A percentile compares a stretch with the other conserved stretches of the same genome.
Evolutionary conservation across 1,140 invertebrate species (phyloP).

Genomic region (Drepana arcuata): DNA sequence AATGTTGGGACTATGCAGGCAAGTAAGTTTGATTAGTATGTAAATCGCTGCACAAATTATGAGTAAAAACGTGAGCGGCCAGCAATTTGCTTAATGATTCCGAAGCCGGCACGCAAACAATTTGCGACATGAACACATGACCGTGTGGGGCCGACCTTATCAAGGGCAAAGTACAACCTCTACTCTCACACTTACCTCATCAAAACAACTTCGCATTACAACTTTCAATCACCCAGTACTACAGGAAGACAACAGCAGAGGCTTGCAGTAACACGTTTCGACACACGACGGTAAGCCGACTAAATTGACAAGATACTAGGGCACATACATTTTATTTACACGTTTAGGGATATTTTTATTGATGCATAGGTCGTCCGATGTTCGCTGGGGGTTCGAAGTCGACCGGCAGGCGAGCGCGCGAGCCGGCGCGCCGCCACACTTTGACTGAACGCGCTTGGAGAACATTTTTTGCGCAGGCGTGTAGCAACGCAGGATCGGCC

Average conservation of each 20-base stretch:
- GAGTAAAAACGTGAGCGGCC: no score
- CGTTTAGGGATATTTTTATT: slow-evolving; percentile 48
- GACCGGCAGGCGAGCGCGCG: slow-evolving; percentile 58
- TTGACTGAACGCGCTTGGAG: slow-evolving; percentile 47
- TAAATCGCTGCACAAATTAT: no score
- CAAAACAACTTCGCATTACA: slow-evolving; percentile 51
- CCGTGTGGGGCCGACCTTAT: slow-evolving; percentile 19
- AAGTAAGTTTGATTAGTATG: no score
- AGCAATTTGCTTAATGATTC: no score
- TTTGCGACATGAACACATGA: slow-evolving; percentile 32
- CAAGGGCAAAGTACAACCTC: slow-evolving; percentile 49
- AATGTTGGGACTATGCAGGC: no score
- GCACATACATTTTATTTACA: slow-evolving; percentile 27
- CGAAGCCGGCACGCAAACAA: slow-evolving; percentile 49
- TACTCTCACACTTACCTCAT: slow-evolving; percentile 61
- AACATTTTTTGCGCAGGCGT: slow-evolving; percentile 53
- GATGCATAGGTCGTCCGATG: slow-evolving; percentile 31
- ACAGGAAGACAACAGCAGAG: slow-evolving; percentile 52
- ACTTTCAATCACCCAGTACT: slow-evolving; percentile 36
- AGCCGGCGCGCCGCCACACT: slow-evolving; percentile 63
- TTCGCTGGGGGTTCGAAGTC: slow-evolving; percentile 14
- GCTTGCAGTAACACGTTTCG: slow-evolving; percentile 19
- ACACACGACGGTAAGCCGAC: slow-evolving; percentile 17
- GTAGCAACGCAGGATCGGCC: slow-evolving; percentile 50
- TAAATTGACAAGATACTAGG: slow-evolving; percentile 51